A percentile compares a stretch with the other conserved stretches of the same genome.
phyloP scores from a whole-genome alignment of 2,888 invertebrate species.

The Prosapia bicincta region DNA sequence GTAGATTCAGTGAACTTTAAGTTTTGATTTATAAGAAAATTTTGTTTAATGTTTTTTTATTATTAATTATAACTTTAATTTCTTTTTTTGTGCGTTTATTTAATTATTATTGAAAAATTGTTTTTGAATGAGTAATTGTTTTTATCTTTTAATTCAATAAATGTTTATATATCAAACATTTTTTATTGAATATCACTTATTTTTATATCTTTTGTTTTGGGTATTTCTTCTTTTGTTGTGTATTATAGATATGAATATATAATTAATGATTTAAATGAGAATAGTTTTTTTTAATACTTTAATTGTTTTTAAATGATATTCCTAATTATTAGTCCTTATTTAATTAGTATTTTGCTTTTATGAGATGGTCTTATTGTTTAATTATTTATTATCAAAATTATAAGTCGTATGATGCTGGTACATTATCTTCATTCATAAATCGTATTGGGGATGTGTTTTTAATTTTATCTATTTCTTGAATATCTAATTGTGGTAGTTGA shows the following conservation, averaged over 20 bases:
- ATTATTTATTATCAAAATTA: conserved; percentile 68
- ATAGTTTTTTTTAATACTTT: no score
- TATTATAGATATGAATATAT: no score
- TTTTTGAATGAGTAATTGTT: not conserved
- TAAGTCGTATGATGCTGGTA: conserved; percentile 65
- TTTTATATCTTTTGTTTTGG: no score
- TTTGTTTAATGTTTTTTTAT: not conserved
- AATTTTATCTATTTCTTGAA: not conserved
- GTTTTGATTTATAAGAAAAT: not conserved
- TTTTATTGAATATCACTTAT: conserved; percentile 62
- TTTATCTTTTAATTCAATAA: no score
- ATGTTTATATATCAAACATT: conserved; percentile 49
- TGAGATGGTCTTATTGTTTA: conserved; percentile 74
- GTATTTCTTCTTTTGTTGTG: no score
- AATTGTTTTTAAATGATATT: no score
- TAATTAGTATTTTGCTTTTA: conserved; percentile 66
- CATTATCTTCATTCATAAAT: conserved; percentile 68
- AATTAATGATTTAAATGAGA: no score
- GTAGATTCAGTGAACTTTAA: not conserved
- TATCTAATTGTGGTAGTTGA: not conserved
- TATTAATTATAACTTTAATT: not conserved
- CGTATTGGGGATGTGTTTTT: conserved; percentile 59
- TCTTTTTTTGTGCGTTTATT: no score
- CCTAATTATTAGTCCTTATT: conserved; percentile 65
- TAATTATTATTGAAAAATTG: no score